A percentile compares a stretch with the other conserved stretches of the same genome.
Evolutionary conservation across 2,113 vertebrate genomes (phyloP).

Genomic region (Motacilla alba): DNA sequence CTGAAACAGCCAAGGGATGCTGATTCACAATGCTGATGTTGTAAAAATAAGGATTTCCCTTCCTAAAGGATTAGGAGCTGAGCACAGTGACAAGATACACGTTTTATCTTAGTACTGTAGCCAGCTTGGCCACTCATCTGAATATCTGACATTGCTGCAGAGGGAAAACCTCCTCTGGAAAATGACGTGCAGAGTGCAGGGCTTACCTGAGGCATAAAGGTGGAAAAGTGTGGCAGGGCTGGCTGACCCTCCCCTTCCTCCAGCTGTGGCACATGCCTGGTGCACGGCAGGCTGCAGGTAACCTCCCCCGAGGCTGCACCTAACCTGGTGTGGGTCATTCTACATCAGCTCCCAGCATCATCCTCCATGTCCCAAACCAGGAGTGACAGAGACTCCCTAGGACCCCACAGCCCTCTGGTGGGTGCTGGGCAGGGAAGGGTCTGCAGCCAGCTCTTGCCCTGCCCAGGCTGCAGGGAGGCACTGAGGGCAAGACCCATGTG

Average conservation of each 20-base stretch:
- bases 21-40: neutral
- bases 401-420: neutral
- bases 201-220: neutral
- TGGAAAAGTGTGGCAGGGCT: neutral
- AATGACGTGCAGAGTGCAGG: neutral
- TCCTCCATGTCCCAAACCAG: accelerated
- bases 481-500: accelerated
- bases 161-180: neutral
- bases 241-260: neutral
- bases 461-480: neutral
- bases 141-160: neutral
- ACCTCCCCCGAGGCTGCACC: neutral
- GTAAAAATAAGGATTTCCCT: neutral
- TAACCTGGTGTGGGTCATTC: neutral
- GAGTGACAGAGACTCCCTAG: neutral
- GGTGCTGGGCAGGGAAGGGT: neutral
- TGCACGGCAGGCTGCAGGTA: neutral
- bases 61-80: neutral
- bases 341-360: neutral
- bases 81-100: neutral
- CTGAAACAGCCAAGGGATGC: neutral
- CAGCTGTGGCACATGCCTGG: neutral
- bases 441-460: neutral
- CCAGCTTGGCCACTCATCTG: neutral
- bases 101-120: neutral